These are phyloP conservation scores for Meloe dianella DNA, from an alignment of 2,888 invertebrate genomes.

Conservation along the genomic window DNA sequence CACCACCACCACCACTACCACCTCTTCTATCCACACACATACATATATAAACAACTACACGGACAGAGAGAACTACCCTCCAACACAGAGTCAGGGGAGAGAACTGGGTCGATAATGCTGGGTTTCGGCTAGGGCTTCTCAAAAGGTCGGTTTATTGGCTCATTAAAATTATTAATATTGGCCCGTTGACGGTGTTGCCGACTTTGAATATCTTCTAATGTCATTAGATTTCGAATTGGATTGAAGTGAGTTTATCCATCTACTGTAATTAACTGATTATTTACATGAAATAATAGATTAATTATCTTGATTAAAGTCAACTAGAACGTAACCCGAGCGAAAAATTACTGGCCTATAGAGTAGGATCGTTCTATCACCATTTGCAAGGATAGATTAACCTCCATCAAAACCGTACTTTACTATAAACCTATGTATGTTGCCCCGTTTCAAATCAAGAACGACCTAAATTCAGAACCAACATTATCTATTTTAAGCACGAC, in stretches of 20 bases:
- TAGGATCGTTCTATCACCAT: constrained; percentile 13
- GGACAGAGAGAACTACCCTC: constrained; percentile 2
- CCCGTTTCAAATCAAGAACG: not conserved
- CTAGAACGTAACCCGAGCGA: constrained; percentile 29
- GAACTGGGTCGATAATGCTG: constrained; percentile 51
- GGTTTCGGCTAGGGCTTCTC: constrained; percentile 51
- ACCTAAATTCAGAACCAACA: not conserved
- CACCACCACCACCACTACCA: constrained; percentile 15
- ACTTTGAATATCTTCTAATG: constrained; percentile 32
- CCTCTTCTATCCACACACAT: not conserved
- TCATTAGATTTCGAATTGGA: constrained; percentile 26
- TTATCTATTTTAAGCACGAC: constrained; percentile 1
- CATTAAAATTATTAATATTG: constrained; percentile 49
- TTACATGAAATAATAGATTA: constrained; percentile 34
- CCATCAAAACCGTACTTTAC: constrained; percentile 1
- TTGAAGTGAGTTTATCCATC: constrained; percentile 15
- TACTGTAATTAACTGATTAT: constrained; percentile 40
- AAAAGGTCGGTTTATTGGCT: constrained; percentile 53
- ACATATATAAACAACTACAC: not conserved
- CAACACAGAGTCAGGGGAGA: constrained; percentile 12
- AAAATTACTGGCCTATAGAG: constrained; percentile 26
- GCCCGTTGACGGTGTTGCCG: constrained; percentile 31
- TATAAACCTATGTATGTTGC: not conserved
- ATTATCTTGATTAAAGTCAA: constrained; percentile 29
- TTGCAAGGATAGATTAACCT: constrained; percentile 22